phyloP scores from a whole-genome alignment of 2,888 invertebrate genomes.

The Blomia tropicalis region DNA sequence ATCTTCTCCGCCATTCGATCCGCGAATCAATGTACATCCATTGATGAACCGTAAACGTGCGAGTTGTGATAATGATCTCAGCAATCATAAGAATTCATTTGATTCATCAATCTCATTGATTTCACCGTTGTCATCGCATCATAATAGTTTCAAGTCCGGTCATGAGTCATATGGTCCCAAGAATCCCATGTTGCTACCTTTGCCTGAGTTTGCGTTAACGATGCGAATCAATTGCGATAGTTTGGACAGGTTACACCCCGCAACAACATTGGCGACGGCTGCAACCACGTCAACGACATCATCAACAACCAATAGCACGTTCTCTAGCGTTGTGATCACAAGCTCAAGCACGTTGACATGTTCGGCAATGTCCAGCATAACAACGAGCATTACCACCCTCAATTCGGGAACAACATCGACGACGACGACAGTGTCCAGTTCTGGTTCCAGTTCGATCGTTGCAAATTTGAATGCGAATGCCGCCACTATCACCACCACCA shows the following conservation, averaged over 20 bases:
- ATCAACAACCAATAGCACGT: not conserved
- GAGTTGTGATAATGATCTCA: constrained; percentile 18
- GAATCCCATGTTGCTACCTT: not conserved
- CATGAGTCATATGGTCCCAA: not conserved
- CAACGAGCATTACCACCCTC: not conserved
- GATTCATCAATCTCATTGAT: constrained; percentile 6
- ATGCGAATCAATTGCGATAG: not conserved
- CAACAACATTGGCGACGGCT: not conserved
- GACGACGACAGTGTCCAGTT: not conserved
- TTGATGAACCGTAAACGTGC: not conserved
- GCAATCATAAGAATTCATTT: constrained; percentile 10
- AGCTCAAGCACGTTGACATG: not conserved
- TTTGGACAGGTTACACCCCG: not conserved
- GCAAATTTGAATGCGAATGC: not conserved
- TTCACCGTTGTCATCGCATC: too few relatives aligned
- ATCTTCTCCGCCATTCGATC: not conserved
- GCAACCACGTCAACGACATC: not conserved
- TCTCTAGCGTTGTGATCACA: not conserved
- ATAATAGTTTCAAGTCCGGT: too few relatives aligned
- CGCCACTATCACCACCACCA: not conserved
- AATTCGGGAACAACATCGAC: not conserved
- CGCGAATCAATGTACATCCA: not conserved
- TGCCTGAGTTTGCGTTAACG: not conserved
- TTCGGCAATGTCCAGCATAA: not conserved
- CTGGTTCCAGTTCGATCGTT: constrained; percentile 46